phyloP scores from a whole-genome alignment of 2,797 vertebrate genomes.

The Sphenopsis melanotis region DNA sequence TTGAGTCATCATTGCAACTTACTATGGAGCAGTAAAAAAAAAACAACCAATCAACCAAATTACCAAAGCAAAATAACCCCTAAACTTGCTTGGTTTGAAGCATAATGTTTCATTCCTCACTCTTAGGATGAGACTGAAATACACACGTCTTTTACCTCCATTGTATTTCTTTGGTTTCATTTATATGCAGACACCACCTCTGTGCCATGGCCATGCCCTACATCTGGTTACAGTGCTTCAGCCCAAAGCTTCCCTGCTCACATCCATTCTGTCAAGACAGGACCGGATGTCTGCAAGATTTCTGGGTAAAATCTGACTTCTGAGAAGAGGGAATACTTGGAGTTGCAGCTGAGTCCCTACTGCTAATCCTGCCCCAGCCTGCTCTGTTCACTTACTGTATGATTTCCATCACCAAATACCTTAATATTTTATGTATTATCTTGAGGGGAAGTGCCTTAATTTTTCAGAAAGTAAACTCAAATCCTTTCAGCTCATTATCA shows the following conservation, averaged over 20 bases:
- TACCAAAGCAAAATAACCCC: neutral
- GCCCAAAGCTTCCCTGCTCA: neutral
- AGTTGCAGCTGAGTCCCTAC: neutral
- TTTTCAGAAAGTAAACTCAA: neutral
- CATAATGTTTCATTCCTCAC: neutral
- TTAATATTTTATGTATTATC: neutral
- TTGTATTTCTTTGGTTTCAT: neutral
- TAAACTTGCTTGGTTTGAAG: neutral
- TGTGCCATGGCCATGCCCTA: too few relatives aligned
- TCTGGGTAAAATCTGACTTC: neutral
- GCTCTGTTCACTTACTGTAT: neutral
- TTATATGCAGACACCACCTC: neutral
- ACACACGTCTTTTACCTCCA: neutral
- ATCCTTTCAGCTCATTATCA: neutral
- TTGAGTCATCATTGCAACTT: neutral
- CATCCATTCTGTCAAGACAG: neutral
- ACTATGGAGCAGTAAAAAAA: neutral
- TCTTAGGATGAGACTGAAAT: neutral
- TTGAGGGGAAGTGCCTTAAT: neutral
- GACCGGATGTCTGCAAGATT: neutral
- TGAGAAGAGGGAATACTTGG: rapidly evolving
- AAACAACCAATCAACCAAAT: neutral
- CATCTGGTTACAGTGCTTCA: neutral
- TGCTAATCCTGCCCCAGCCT: neutral
- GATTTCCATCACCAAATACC: rapidly evolving